Base-by-base conservation (phyloP, 2,888 invertebrate species). In the Caenorhabditis drosophilae region DNA sequence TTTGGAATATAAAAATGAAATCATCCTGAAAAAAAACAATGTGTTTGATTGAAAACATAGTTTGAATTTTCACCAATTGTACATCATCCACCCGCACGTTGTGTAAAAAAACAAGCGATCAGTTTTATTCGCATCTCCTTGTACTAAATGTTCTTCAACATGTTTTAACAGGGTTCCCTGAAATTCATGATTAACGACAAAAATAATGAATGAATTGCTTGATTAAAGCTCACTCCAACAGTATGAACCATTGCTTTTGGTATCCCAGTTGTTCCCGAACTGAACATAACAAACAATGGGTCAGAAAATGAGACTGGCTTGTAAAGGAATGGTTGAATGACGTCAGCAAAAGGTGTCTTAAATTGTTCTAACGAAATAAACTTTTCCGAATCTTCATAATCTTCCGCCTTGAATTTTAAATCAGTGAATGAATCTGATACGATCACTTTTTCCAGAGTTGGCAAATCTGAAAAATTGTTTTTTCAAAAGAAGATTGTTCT, bases 11-110 rank as follows among this genome's bases (percentile, higher is more conserved):
- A 18, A 87, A 80, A 23, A 88, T 85, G 46, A 88, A 80, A 50
- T 70, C 58, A 68, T 53, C 73, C 71, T 71, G 41, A 41, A 64
- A 53, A 23, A 41, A 41, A 20, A 20, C 41, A 41, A n/a, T n/a
- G n/a, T 1, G 4, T 41, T n/a, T 41, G 40, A 18, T 2, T 18
- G 16, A 26, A 38, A 7, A 41, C 23, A 4, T 20, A 18, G n/a
- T 42, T 11, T 6, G 34, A 44, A 20, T 26, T 87, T 85, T 53
- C 85, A 77, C 88, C 88, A 88, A 76, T 88, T 88, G 87, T 88
- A 88, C 87, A 88, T 88, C 87, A 88, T 88, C 88, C 88, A 88
- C 18, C 88, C 88, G 27, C 86, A 86, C 4, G 87, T 88, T 16
- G 88, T 88, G 79, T 87, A 88, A 80, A 87, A 88, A 51, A 88